Percentiles rank a stretch among this genome's conserved stretches.
phyloP scores from a whole-genome alignment of 2,797 vertebrate species.

The Clarias laeviceps region DNA sequence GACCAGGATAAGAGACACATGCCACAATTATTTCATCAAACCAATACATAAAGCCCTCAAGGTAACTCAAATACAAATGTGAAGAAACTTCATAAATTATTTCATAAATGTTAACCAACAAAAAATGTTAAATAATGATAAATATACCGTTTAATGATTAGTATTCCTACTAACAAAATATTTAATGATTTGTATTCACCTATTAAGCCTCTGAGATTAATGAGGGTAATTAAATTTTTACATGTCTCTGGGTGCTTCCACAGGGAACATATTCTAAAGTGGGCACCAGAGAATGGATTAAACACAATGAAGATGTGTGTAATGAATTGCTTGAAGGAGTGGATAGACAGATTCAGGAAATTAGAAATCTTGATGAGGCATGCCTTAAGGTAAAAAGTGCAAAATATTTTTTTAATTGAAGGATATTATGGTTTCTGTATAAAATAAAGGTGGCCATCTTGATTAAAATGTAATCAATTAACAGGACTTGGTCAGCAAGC shows the following conservation, averaged over 20 bases:
- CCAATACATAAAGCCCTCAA: conserved; percentile 63
- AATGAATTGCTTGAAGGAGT: conserved; percentile 57
- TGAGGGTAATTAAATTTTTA: neutral
- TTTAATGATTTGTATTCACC: neutral
- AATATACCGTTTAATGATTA: neutral
- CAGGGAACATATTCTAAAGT: conserved; percentile 68
- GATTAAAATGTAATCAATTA: conserved; percentile 10
- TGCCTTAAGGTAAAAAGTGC: conserved; percentile 64
- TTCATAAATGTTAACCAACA: neutral
- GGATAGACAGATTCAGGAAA: conserved; percentile 45
- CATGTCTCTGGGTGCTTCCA: neutral
- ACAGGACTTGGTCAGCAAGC: conserved; percentile 77
- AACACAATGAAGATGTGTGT: conserved; percentile 45
- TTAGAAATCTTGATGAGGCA: conserved; percentile 47
- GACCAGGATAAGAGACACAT: conserved; percentile 57
- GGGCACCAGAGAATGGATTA: conserved; percentile 71
- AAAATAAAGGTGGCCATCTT: neutral
- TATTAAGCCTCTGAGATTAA: neutral
- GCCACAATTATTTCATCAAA: conserved; percentile 59
- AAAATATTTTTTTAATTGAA: neutral
- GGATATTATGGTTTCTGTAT: neutral
- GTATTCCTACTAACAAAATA: neutral
- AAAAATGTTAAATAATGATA: neutral
- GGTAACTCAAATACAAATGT: conserved; percentile 55
- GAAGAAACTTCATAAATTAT: neutral